Base-by-base conservation (phyloP, 2,888 invertebrate genomes). In the Brachyopa scutellaris region DNA sequence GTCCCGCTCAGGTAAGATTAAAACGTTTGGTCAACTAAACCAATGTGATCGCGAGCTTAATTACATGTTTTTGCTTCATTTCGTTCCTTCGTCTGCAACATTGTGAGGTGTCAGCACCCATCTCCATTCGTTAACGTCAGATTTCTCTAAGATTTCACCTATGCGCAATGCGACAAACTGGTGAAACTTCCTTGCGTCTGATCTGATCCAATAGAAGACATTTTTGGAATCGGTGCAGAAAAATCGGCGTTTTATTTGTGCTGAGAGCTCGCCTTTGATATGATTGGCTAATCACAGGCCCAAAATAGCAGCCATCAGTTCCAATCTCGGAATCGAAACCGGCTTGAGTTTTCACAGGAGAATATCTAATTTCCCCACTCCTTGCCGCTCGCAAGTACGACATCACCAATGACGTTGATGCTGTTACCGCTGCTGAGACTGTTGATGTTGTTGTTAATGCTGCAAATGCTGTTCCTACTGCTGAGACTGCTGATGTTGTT, bases 301-400 rank as follows among this genome's bases (percentile, higher is more conserved):
- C 26, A 26, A 36, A 5, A 11, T n/a, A 5, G 3, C 0, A 7
- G 59, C 59, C 38, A 49, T 49, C 9, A 77, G 53, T 38, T 70
- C 76, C 42, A 77, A 26, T n/a, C 73, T 33, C 3, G 49, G 66
- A 36, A 72, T 78, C 4, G 64, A 78, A n/a, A 69, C 15, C 4
- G 40, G 36, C 21, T 51, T 76, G 15, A 61, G 51, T 8, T 9
- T 26, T 31, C 7, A 40, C 59, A 9, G 33, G 8, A 13, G 31
- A 45, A 9, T 15, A 26, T 3, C 8, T 3, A 17, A 40, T 9
- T 9, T 13, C 8, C 8, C 40, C 59, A 7, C 17, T 9, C 2
- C n/a, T n/a, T 15, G 9, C 26, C 9, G 19, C 40, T 8, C 51
- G 49, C 36, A 40, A n/a, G 11, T 67, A 67, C 2, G 53, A 2